Percentiles rank a stretch among this genome's conserved stretches.
Evolutionary conservation across 2,888 invertebrate species (phyloP).

Genomic region (Brachylomia viminalis): DNA sequence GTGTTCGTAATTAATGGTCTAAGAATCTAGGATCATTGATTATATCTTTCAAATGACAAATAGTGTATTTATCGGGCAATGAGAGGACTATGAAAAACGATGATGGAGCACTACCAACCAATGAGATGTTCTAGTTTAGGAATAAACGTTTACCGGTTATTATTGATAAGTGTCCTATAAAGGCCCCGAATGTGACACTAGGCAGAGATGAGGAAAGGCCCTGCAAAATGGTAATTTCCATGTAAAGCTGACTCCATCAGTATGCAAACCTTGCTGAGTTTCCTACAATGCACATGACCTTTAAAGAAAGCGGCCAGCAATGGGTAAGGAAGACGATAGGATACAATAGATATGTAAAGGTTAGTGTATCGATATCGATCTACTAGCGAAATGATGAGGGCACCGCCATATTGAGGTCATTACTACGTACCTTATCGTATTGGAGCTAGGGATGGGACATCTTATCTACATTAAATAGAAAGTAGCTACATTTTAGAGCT

Average conservation of each 20-base stretch:
- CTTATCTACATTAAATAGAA: conserved; percentile 14
- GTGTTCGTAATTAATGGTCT: not conserved
- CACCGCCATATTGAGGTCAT: conserved; percentile 75
- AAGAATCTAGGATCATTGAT: not conserved
- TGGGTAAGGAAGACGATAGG: conserved; percentile 36
- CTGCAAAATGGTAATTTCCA: not conserved
- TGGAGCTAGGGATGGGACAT: conserved; percentile 56
- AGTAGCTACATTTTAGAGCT: not conserved
- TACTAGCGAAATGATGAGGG: conserved; percentile 76
- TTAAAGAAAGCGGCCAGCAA: conserved; percentile 26
- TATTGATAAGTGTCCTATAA: not conserved
- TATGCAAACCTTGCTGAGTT: not conserved
- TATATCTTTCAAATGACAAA: no score
- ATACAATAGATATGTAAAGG: conserved; percentile 71
- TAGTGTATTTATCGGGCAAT: not conserved
- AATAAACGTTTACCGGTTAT: not conserved
- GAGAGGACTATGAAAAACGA: not conserved
- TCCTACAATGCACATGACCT: conserved; percentile 28
- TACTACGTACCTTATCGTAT: conserved; percentile 71
- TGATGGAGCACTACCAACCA: not conserved
- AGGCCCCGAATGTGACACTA: not conserved
- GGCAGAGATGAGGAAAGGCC: not conserved
- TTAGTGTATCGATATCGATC: conserved; percentile 75
- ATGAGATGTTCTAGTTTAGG: not conserved
- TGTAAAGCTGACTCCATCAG: not conserved